Evolutionary conservation across 2,113 vertebrate genomes (phyloP).

Genomic region (Microtus richardsoni): DNA sequence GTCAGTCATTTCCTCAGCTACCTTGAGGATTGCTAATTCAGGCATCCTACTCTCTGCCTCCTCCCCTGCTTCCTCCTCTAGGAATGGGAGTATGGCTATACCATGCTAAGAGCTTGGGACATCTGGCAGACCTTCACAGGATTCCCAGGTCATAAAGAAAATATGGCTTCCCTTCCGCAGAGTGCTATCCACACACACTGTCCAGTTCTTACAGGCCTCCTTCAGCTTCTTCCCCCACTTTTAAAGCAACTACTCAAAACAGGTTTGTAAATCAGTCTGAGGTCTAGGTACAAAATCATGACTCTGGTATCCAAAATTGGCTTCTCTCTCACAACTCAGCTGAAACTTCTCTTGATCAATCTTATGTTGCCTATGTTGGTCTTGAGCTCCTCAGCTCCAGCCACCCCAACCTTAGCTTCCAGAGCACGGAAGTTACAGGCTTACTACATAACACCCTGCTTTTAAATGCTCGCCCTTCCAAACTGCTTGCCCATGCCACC

Average conservation of each 20-base stretch:
- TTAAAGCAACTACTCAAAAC: neutral
- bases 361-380: no score
- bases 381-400: neutral
- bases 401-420: neutral
- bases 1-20: neutral
- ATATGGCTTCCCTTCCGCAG: no score
- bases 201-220: neutral
- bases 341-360: neutral
- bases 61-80: neutral
- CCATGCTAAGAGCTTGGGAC: neutral
- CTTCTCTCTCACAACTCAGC: neutral
- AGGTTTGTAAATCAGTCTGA: no score
- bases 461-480: no score
- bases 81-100: neutral
- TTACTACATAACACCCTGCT: neutral
- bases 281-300: no score
- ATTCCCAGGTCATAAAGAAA: neutral
- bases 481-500: neutral
- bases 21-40: neutral
- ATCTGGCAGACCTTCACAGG: neutral
- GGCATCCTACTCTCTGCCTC: neutral
- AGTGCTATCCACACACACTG: neutral
- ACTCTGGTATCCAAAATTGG: neutral
- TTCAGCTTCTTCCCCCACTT: neutral
- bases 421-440: neutral